Percentiles rank a stretch among this genome's conserved stretches.
Evolutionary conservation across 2,888 invertebrate genomes (phyloP).

Genomic region (Ochropacha duplaris): DNA sequence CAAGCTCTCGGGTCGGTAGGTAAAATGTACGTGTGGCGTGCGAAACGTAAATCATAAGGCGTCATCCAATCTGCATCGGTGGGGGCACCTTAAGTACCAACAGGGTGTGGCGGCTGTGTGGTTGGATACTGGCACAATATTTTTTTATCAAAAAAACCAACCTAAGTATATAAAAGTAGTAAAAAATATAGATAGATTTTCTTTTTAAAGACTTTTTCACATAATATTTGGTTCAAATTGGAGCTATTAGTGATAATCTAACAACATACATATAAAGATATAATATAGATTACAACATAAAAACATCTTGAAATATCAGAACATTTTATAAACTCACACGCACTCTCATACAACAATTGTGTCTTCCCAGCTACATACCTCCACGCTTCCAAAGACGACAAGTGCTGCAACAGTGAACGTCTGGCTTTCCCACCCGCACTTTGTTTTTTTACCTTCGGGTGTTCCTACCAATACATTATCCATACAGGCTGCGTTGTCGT

Average conservation of each 20-base stretch:
- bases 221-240: too few species aligned
- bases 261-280: too few species aligned
- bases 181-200: too few species aligned
- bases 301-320: too few species aligned
- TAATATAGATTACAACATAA: too few species aligned
- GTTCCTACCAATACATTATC: neutral
- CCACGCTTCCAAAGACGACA: neutral
- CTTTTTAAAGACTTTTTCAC: too few species aligned
- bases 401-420: neutral
- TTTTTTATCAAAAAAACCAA: neutral
- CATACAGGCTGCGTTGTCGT: neutral
- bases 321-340: too few species aligned
- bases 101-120: slow-evolving; percentile 14
- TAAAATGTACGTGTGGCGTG: slow-evolving; percentile 19
- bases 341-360: too few species aligned
- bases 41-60: slow-evolving; percentile 43
- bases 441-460: neutral
- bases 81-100: slow-evolving; percentile 34
- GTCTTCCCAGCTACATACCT: neutral
- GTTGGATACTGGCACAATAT: slow-evolving; percentile 20
- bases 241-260: too few species aligned
- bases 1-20: slow-evolving; percentile 7
- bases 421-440: neutral
- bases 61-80: slow-evolving; percentile 48
- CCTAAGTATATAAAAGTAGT: neutral